Evolutionary conservation across 2,797 vertebrate species (phyloP).

Genomic region (Hozukius guyotensis): DNA sequence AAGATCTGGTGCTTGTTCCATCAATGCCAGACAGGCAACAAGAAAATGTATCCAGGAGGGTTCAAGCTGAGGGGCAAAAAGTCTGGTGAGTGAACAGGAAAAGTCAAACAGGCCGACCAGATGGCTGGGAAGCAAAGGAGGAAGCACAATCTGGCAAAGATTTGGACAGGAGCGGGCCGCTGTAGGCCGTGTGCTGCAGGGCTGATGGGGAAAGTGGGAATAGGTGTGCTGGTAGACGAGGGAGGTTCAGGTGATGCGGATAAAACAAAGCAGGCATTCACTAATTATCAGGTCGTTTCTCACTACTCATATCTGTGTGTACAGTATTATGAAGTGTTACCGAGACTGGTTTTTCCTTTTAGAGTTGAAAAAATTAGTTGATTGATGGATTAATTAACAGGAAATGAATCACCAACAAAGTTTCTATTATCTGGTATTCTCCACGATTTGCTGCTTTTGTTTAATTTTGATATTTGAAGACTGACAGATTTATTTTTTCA

Average conservation of each 20-base stretch:
- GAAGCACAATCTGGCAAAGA: not conserved
- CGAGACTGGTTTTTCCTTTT: not conserved
- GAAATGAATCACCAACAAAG: not conserved
- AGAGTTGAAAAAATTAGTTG: not conserved
- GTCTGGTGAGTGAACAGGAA: not conserved
- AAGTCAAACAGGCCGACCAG: not conserved
- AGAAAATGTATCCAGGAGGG: not conserved
- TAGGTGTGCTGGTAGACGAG: not conserved
- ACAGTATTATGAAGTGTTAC: not conserved
- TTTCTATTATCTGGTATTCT: not conserved
- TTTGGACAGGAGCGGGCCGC: not conserved
- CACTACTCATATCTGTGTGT: not conserved
- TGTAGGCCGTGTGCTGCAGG: not conserved
- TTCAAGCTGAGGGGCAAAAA: not conserved
- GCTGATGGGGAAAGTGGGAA: not conserved
- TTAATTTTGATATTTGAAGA: not conserved
- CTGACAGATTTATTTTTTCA: no score
- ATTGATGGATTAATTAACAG: not conserved
- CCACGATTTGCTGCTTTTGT: not conserved
- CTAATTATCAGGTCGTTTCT: not conserved
- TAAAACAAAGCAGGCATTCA: not conserved
- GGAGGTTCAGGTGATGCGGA: not conserved
- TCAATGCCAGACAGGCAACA: not conserved
- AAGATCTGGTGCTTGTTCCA: not conserved
- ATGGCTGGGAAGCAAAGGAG: not conserved